Base-by-base conservation (phyloP, 2,888 invertebrate species). In the Clepsis dumicolana region DNA sequence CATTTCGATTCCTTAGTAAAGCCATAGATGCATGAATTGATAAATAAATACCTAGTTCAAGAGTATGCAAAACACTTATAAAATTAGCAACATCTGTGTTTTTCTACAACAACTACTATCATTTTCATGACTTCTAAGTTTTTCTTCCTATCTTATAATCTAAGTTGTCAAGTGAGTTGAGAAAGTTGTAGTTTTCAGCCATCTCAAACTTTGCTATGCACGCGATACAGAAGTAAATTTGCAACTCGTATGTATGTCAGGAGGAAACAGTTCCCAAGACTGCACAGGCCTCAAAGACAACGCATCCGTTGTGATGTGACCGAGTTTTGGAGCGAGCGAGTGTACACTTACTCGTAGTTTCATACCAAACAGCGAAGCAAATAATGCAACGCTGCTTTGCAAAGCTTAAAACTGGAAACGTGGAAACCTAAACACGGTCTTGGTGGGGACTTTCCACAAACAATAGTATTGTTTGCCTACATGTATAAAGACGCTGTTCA, bases 301-400 rank as follows among this genome's bases (percentile, higher is more conserved):
- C 27, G 59, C 27, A 27, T 60, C 65, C 75, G 77, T 77, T 76
- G 77, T 76, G 71, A 75, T 74, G 76, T 79, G 82, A 81, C 82
- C 82, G 82, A 82, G 79, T 80, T 80, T 78, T 74, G 24, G 54
- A 53, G 44, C 41, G 5, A 52, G n/a, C 32, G 44, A 14, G 7
- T 14, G 35, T 35, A 48, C 18, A 57, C 44, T 18, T 53, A n/a
- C 32, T 32, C 48, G 21, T 53, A 57, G 64, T 57, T 64, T 25
- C 57, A 50, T 24, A 50, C 57, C 27, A 41, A 63, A 41, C 25
- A 24, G 14, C 21, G 48, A 48, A 48, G 48, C 48, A 48, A 48
- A 48, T 48, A 48, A 21, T 21, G 21, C 48, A 21, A 48, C 21
- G 48, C 32, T 32, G 21, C 32, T 56, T 5, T 5, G 32, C 32